Conservation (phyloP, 2,113 vertebrate genomes). For the Phalacrocorax brasilianus region DNA sequence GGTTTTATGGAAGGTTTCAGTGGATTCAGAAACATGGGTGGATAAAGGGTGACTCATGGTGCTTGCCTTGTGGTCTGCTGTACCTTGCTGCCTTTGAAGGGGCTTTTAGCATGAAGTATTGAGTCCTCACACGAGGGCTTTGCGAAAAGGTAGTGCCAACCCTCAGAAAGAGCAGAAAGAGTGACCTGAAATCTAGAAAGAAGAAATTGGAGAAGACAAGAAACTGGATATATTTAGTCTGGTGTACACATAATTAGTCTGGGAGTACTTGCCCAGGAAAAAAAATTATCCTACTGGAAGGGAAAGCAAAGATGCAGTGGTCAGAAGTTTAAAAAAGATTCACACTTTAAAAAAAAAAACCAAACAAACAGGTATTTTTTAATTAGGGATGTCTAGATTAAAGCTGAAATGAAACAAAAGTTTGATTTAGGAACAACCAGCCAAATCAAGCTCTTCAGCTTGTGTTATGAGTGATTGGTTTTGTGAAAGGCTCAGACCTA, state of each 20-base stretch:
- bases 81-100: not conserved
- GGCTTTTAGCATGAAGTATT: not conserved
- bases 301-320: not conserved
- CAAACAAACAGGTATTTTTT: not conserved
- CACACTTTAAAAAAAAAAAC: not conserved
- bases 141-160: not conserved
- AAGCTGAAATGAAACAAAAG: not conserved
- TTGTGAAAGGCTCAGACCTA: not conserved
- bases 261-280: not conserved
- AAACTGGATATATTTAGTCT: not conserved
- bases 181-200: not conserved
- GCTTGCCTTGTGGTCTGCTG: not conserved
- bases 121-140: not conserved
- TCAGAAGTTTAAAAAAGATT: not conserved
- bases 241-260: not conserved
- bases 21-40: not conserved
- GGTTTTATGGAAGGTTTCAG: not conserved
- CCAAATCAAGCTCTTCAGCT: not conserved
- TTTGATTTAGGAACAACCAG: not conserved
- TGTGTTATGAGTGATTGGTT: fast-evolving
- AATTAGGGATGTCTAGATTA: not conserved
- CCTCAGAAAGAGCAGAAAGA: not conserved
- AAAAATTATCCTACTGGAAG: not conserved
- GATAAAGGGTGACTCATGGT: not conserved
- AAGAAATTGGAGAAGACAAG: not conserved